phyloP scores from a whole-genome alignment of 2,113 vertebrate genomes.

The Monarcha castaneiventris region DNA sequence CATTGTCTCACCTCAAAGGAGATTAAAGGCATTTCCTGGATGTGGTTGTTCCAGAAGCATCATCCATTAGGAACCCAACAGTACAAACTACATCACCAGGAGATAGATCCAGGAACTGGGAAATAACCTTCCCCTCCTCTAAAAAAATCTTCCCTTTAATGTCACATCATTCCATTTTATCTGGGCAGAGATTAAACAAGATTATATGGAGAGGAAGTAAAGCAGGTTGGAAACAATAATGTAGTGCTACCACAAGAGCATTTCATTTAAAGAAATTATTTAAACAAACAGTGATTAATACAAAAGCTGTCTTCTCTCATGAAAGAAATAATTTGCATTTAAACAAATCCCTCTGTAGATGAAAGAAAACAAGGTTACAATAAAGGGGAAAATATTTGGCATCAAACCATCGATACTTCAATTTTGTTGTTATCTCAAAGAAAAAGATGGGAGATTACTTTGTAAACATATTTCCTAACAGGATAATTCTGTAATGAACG shows the following conservation, averaged over 20 bases:
- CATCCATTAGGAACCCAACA: neutral
- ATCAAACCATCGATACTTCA: neutral
- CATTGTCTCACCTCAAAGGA: neutral
- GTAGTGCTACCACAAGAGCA: neutral
- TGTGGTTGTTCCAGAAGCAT: neutral
- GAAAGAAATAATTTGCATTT: slow-evolving; percentile 4
- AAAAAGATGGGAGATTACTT: neutral
- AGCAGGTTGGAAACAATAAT: neutral
- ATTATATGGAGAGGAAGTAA: neutral
- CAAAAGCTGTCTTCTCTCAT: neutral
- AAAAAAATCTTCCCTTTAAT: neutral
- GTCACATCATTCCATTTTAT: neutral
- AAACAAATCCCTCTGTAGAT: neutral
- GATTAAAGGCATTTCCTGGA: neutral
- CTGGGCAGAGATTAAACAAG: neutral
- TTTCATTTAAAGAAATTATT: neutral
- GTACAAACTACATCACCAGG: neutral
- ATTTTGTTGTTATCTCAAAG: slow-evolving; percentile 8
- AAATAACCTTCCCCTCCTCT: neutral
- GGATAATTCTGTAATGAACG: neutral
- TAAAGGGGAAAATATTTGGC: neutral
- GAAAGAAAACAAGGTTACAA: neutral
- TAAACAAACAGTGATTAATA: neutral
- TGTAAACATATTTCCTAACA: neutral
- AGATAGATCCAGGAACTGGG: neutral